Evolutionary conservation across 23 tunicate genomes (phyloP).

Genomic region (Ascidia mentula): DNA sequence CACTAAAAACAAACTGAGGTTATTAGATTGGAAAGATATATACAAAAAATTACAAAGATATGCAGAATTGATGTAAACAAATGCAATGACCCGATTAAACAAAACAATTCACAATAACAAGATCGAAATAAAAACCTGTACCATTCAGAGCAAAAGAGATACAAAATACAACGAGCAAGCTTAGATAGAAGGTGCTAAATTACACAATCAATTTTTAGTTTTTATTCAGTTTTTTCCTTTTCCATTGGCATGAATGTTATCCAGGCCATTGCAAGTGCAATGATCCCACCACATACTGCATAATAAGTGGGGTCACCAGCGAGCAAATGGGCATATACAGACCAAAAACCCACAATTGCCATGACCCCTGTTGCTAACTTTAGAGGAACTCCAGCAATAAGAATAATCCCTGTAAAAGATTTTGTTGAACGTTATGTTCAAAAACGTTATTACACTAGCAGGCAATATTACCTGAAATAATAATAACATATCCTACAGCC

Average conservation of each 20-base stretch:
- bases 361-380: not conserved
- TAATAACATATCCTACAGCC: not conserved
- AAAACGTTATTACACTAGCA: too few species aligned
- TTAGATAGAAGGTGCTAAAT: not conserved
- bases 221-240: not conserved
- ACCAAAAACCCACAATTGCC: not conserved
- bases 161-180: not conserved
- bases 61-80: too few species aligned
- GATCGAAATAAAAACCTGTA: too few species aligned
- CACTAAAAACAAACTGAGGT: not conserved
- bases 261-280: constrained; percentile 1
- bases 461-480: not conserved
- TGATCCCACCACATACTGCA: not conserved
- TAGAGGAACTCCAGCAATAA: not conserved
- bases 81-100: too few species aligned
- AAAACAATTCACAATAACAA: too few species aligned
- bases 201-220: not conserved
- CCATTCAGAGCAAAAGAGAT: too few species aligned
- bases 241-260: not conserved
- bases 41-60: too few species aligned
- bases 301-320: not conserved
- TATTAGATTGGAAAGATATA: not conserved
- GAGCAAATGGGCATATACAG: not conserved
- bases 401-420: not conserved
- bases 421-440: too few species aligned